Base-by-base conservation (phyloP, 2,797 vertebrate species). In the Enteromius radiatus region DNA sequence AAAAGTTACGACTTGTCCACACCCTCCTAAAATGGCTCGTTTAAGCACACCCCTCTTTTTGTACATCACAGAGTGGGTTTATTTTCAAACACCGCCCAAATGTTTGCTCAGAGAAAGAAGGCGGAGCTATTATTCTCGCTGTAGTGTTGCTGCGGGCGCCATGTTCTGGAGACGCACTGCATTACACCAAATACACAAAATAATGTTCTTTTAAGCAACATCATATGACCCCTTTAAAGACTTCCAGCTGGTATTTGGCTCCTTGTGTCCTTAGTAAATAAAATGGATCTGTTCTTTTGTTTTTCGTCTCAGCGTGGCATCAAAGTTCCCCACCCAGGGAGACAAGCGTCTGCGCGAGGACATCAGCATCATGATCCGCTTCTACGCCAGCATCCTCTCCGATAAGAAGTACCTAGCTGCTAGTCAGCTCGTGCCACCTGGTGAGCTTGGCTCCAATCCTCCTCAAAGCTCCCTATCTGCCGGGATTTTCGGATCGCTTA, bases 371-470 rank as follows among this genome's bases (percentile, higher is more conserved):
- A 93, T 97, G 88, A 97, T 96, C 89, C 97, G 97, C 85, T 99
- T 99, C 92, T 99, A 98, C 92, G 97, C 97, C n/a, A 97, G 93
- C 14, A 97, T 99, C 96, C 96, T 99, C 86, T 99, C 98, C 0
- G 98, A 99, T 89, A 99, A 99, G 95, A 99, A 99, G 91, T 99
- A 99, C 90, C 93, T 99, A 88, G 96, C 96, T 0, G 98, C 97
- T 88, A 97, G 93, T 90, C 97, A 97, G 65, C 92, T 99, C 10
- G 97, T 97, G 75, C 96, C 97, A 26, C 97, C 96, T 19, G 97
- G 98, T 99, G 92, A 97, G 96, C 91, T 93, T 91, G 92, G 93
- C 87, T 90, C 92, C 88, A 93, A 91, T 88, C 93, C 94, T 63
- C 91, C 92, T 88, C 94, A 92, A 88, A 94, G 93, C 93, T 91